Evolutionary conservation across 92 coral and sea anemone genomes (phyloP), one percentile per base, ranked within the genome.

Genomic region (Bergia sp.): DNA sequence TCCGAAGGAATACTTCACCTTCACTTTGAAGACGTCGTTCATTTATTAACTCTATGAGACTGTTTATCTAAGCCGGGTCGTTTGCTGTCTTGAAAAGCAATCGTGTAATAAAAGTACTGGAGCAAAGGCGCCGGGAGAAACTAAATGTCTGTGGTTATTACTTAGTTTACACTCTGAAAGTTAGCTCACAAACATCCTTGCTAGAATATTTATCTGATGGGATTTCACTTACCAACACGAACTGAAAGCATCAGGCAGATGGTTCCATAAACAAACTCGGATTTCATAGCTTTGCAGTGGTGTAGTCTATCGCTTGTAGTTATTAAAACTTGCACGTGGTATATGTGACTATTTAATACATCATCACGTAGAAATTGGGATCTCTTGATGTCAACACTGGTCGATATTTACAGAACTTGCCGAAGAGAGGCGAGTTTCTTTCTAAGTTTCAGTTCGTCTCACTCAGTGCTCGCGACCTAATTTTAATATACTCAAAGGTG

Each of bases 191-290:
- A 57, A 13, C 66, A 18, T 13, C 23, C 69, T 20, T 41, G 80
- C 1, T 12, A 40, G 23, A 3, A 15, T 41, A 49, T 21, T 10
- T 3, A 79, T 45, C 37, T 47, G 65, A 49, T 21, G 55, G 37
- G 37, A 37, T 36, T 53, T 57, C 85, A 80, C 85, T 29, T 80
- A 80, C 85, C 71, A n/a, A 57, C 47, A 57, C 57, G 85, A n/a
- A 4, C 45, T 36, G 37, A 67, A 23, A 66, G 38, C 85, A 80
- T 40, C 72, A 80, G 85, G 72, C 49, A 80, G 0, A 80, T 37
- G 43, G 67, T 15, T 58, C 40, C 64, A 42, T 37, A 80, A 80
- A 80, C 72, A 80, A 55, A 80, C 43, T 53, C 73, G 20, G 73
- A 80, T 37, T 55, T 80, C 72, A 80, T 80, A 55, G 47, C 85